Percentiles rank a stretch among this genome's conserved stretches.
phyloP scores from a whole-genome alignment of 2,888 invertebrate genomes.

The Protophormia terraenovae region DNA sequence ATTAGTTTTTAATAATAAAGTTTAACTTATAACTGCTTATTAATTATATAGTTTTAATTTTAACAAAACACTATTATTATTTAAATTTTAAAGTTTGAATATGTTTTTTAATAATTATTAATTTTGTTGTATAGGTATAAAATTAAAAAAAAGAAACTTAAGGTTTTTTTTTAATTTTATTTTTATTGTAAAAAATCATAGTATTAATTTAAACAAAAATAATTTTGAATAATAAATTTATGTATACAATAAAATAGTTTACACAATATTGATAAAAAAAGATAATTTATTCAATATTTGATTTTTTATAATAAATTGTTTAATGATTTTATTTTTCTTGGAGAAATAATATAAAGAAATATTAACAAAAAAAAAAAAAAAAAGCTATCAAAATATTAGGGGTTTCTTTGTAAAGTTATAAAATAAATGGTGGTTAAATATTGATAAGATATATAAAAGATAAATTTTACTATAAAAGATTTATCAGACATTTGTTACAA shows the following conservation, averaged over 20 bases:
- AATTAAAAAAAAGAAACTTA: background rate
- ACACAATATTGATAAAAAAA: background rate
- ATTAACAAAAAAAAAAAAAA: background rate
- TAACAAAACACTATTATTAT: constrained; percentile 27
- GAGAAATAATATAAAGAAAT: background rate
- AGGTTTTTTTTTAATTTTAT: constrained; percentile 7
- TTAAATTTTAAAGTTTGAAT: constrained; percentile 14
- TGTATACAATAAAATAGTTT: too few species aligned
- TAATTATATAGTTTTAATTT: constrained; percentile 26
- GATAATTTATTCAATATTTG: background rate
- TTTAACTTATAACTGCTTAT: constrained; percentile 51
- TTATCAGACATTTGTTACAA: background rate
- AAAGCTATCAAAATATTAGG: background rate
- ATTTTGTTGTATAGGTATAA: too few species aligned
- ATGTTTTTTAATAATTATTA: too few species aligned
- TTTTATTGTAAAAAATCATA: constrained; percentile 6
- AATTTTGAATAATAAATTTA: background rate
- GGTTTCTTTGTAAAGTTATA: background rate
- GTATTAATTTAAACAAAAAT: background rate
- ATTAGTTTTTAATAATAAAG: constrained; percentile 56
- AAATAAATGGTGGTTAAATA: background rate
- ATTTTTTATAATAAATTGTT: background rate
- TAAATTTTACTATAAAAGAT: too few species aligned
- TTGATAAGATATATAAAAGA: too few species aligned
- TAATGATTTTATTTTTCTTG: background rate